These are phyloP conservation scores for Drosophila dunni DNA, from an alignment of 1,140 invertebrate genomes.

Conservation along the genomic window DNA sequence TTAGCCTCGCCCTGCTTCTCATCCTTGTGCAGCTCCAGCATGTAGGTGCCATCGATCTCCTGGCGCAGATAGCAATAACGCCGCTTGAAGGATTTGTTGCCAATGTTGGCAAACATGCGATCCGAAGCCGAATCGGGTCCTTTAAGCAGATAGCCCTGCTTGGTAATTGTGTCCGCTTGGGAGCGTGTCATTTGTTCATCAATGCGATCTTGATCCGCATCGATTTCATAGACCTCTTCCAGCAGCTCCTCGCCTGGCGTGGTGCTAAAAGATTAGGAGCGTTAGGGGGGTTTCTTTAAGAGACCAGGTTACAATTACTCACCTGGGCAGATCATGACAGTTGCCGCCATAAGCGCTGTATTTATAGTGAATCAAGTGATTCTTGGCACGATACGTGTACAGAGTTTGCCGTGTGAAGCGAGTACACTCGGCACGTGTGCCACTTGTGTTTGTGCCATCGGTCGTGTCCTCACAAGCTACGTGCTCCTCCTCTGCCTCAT, in stretches of 20 bases:
- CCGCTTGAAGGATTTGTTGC: slow-evolving; percentile 95
- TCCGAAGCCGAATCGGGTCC: slow-evolving; percentile 94
- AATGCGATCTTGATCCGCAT: slow-evolving; percentile 92
- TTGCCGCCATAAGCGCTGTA: slow-evolving; percentile 93
- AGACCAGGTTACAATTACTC: background rate
- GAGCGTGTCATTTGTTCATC: slow-evolving; percentile 89
- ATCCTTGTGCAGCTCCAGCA: slow-evolving; percentile 96
- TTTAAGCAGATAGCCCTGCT: slow-evolving; percentile 95
- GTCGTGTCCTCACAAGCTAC: slow-evolving; percentile 33
- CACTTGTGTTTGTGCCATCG: slow-evolving; percentile 32
- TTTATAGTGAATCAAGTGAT: slow-evolving; percentile 95
- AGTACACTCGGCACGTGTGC: slow-evolving; percentile 85
- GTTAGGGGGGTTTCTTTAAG: background rate
- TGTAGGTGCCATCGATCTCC: slow-evolving; percentile 95
- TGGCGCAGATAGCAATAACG: slow-evolving; percentile 94
- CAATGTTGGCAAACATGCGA: slow-evolving; percentile 93
- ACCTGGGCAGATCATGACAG: slow-evolving; percentile 94
- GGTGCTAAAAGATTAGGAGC: slow-evolving; percentile 38
- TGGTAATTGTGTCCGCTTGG: slow-evolving; percentile 90
- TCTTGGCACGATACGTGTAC: slow-evolving; percentile 93
- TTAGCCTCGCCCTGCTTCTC: slow-evolving; percentile 95
- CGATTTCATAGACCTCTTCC: slow-evolving; percentile 94
- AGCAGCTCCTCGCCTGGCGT: slow-evolving; percentile 86
- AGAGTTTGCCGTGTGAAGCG: slow-evolving; percentile 94
- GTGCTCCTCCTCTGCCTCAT: slow-evolving; percentile 35